Percentiles rank a stretch among this genome's conserved stretches.
phyloP scores from a whole-genome alignment of 2,888 invertebrate genomes.

The Plagiodera versicolora region DNA sequence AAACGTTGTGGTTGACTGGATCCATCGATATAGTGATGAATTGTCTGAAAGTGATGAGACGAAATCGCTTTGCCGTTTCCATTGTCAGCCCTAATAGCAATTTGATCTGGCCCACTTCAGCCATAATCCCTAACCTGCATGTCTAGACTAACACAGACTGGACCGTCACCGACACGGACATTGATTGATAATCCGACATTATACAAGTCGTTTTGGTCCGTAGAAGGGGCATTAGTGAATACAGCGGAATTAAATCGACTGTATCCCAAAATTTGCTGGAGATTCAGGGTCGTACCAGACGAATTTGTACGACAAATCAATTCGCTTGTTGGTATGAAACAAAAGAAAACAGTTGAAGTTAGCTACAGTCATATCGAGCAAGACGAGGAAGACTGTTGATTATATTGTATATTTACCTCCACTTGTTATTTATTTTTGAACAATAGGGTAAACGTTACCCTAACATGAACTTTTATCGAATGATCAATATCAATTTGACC shows the following conservation, averaged over 20 bases:
- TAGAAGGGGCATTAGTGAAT: slow-evolving; percentile 15
- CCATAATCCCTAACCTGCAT: not conserved
- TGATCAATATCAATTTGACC: too few relatives aligned
- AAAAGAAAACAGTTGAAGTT: too few relatives aligned
- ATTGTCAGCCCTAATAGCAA: slow-evolving; percentile 18
- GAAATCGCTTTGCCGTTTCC: slow-evolving; percentile 1
- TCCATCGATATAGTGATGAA: slow-evolving; percentile 3
- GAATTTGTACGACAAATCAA: not conserved
- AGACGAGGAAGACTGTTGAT: too few relatives aligned
- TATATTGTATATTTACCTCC: too few relatives aligned
- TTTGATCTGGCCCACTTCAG: slow-evolving; percentile 10
- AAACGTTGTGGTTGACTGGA: not conserved
- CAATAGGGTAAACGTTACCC: too few relatives aligned
- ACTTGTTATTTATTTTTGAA: too few relatives aligned
- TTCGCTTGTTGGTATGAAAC: too few relatives aligned
- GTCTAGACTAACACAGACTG: slow-evolving; percentile 15
- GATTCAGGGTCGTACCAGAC: not conserved
- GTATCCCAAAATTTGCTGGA: not conserved
- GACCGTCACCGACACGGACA: slow-evolving; percentile 17
- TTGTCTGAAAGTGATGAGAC: slow-evolving; percentile 8
- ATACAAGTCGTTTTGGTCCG: slow-evolving; percentile 20
- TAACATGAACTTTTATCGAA: too few relatives aligned
- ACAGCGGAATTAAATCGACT: slow-evolving; percentile 6
- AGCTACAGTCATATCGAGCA: too few relatives aligned
- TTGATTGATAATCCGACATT: slow-evolving; percentile 24